These are phyloP conservation scores for Drosophila siamana DNA, from an alignment of 2,888 invertebrate genomes.

Conservation along the genomic window DNA sequence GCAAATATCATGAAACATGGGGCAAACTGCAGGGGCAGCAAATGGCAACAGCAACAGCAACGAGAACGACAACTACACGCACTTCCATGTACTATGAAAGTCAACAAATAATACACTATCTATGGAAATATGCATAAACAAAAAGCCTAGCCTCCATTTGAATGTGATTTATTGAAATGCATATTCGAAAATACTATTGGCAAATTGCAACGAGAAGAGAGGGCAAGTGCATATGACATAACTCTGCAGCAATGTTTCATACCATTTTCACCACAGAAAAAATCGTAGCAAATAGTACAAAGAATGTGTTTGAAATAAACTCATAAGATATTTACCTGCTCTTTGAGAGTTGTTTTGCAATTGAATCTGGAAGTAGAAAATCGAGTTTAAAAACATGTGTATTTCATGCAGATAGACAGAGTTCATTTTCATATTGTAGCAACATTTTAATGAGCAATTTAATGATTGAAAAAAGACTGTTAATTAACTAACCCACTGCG, in stretches of 20 bases:
- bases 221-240: background rate
- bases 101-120: conserved; percentile 36
- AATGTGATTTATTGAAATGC: conserved; percentile 65
- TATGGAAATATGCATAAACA: conserved; percentile 55
- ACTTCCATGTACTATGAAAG: background rate
- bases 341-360: background rate
- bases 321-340: conserved; percentile 46
- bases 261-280: conserved; percentile 17
- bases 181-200: conserved; percentile 48
- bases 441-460: conserved; percentile 30
- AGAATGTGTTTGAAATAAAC: conserved; percentile 28
- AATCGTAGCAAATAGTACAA: conserved; percentile 12
- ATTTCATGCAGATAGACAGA: conserved; percentile 4
- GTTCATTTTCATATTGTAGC: background rate
- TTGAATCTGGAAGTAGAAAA: conserved; percentile 30
- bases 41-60: no score
- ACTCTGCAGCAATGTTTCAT: background rate
- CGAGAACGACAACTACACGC: conserved; percentile 14
- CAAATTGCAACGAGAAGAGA: conserved; percentile 41
- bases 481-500: conserved; percentile 6
- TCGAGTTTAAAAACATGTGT: background rate
- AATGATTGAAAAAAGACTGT: conserved; percentile 19
- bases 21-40: conserved; percentile 1
- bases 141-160: conserved; percentile 51
- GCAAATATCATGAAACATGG: conserved; percentile 23